Conservation (phyloP, 1,140 invertebrate species). For the Trinorchestia longiramus region DNA sequence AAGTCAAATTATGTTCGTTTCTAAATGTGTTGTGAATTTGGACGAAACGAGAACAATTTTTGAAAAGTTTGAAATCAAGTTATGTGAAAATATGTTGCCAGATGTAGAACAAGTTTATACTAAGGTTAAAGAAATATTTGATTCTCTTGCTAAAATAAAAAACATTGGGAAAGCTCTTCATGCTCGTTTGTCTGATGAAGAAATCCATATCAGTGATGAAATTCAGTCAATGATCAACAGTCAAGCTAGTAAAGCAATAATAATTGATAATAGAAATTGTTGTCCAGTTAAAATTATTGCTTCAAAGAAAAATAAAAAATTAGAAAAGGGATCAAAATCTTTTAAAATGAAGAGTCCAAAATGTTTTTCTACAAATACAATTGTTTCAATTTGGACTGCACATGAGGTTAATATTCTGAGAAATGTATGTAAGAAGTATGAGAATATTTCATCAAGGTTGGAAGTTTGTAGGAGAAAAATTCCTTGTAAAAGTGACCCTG, state of each 20-base stretch:
- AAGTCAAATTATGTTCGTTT: background rate
- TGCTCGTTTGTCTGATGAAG: background rate
- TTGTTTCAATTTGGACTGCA: background rate
- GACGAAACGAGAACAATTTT: background rate
- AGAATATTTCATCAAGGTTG: background rate
- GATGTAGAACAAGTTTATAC: background rate
- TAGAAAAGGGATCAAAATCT: background rate
- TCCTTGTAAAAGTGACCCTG: background rate
- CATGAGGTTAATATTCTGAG: background rate
- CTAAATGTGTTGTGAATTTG: background rate
- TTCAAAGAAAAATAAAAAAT: background rate
- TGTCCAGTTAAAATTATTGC: background rate
- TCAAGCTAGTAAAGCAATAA: background rate
- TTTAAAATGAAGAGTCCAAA: background rate
- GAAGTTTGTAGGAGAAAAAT: background rate
- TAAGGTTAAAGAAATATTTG: background rate
- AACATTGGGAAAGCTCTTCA: background rate
- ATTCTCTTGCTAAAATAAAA: background rate
- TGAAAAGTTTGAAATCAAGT: background rate
- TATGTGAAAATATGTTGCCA: background rate
- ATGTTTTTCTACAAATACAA: background rate
- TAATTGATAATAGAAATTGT: background rate
- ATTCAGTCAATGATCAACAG: background rate
- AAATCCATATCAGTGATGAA: background rate
- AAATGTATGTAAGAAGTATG: background rate